These are phyloP conservation scores for Lycophotia porphyrea DNA, from an alignment of 2,888 invertebrate species.

Conservation along the genomic window DNA sequence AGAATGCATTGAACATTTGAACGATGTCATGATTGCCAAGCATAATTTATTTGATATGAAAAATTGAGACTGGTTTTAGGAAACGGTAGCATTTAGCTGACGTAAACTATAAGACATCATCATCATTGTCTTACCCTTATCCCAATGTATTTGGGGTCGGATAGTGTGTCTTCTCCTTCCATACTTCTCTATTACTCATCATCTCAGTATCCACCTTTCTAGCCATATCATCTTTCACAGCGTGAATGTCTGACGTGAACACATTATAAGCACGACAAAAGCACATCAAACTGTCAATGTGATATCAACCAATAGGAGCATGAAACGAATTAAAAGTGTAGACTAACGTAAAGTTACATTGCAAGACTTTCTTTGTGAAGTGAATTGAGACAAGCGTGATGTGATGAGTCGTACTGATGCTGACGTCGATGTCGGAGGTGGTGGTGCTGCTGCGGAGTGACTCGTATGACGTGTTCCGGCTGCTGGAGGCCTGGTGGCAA, in stretches of 20 bases:
- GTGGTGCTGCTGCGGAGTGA: slow-evolving; percentile 82
- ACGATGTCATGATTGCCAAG: slow-evolving; percentile 7
- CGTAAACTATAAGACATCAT: background rate
- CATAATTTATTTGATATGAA: slow-evolving; percentile 16
- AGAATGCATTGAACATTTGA: slow-evolving; percentile 21
- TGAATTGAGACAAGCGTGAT: slow-evolving; percentile 34
- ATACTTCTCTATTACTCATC: background rate
- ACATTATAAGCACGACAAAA: slow-evolving; percentile 26
- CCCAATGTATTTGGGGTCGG: background rate
- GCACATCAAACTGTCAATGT: background rate
- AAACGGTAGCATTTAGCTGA: background rate
- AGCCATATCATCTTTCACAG: background rate
- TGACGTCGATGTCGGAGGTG: slow-evolving; percentile 77
- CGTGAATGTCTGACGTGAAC: slow-evolving; percentile 25
- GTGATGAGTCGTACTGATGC: slow-evolving; percentile 69
- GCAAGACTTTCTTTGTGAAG: slow-evolving; percentile 6
- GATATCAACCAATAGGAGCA: slow-evolving; percentile 9
- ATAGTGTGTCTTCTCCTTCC: background rate
- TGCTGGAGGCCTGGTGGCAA: slow-evolving; percentile 89
- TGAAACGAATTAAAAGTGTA: slow-evolving; percentile 16
- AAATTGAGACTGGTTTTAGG: background rate
- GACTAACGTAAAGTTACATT: background rate
- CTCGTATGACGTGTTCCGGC: slow-evolving; percentile 83
- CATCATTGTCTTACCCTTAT: background rate
- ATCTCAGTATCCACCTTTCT: background rate